Conservation (phyloP, 2,113 vertebrate species). For the Xenotilapia longispinis region DNA sequence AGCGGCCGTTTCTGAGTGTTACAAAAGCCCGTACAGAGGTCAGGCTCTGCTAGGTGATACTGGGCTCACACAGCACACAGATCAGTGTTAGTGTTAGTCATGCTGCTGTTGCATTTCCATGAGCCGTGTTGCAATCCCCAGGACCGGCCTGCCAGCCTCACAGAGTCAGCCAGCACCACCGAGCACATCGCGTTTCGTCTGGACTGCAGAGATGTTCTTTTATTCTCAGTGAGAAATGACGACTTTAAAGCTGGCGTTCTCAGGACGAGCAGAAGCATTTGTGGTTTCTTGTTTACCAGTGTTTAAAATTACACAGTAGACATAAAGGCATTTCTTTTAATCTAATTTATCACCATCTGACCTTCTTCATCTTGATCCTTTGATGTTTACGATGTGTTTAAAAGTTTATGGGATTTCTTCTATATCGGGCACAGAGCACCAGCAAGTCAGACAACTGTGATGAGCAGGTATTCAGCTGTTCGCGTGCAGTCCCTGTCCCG, state of each 20-base stretch:
- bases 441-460: background rate
- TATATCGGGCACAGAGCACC: background rate
- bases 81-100: constrained; percentile 20
- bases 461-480: background rate
- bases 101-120: constrained; percentile 43
- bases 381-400: constrained; percentile 31
- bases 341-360: background rate
- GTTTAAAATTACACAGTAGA: background rate
- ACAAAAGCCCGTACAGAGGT: background rate
- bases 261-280: background rate
- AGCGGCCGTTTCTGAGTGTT: background rate
- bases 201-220: background rate
- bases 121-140: constrained; percentile 31
- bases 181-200: background rate
- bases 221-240: background rate
- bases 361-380: background rate
- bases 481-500: background rate
- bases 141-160: constrained; percentile 7
- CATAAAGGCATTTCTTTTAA: background rate
- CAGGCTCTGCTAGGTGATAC: background rate
- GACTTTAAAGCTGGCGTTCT: background rate
- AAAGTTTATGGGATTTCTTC: constrained; percentile 7
- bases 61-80: background rate
- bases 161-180: background rate
- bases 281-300: constrained; percentile 15